These are phyloP conservation scores for Ceraclea dissimilis DNA, from an alignment of 2,888 invertebrate species.

Conservation along the genomic window DNA sequence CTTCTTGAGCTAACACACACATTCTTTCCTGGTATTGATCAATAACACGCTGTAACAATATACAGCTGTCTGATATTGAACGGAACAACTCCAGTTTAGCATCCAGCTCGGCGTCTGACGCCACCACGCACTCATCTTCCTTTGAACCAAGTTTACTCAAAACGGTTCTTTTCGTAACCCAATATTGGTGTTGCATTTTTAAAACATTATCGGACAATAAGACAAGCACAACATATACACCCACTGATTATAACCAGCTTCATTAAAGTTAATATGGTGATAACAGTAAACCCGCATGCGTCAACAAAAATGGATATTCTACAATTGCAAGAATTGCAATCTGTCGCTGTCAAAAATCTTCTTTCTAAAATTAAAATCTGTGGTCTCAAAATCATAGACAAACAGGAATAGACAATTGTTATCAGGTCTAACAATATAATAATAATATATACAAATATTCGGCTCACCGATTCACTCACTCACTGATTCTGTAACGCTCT, in stretches of 20 bases:
- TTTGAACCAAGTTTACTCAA: slow-evolving; percentile 89
- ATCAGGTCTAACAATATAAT: not conserved
- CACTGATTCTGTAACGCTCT: too few species aligned
- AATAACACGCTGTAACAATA: slow-evolving; percentile 77
- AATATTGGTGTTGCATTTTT: slow-evolving; percentile 89
- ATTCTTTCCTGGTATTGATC: slow-evolving; percentile 91
- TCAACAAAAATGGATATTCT: too few species aligned
- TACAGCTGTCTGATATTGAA: slow-evolving; percentile 86
- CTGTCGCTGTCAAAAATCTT: not conserved
- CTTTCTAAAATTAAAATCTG: not conserved
- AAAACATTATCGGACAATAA: not conserved
- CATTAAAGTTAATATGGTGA: too few species aligned
- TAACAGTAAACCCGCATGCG: slow-evolving; percentile 13
- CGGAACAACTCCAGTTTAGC: slow-evolving; percentile 90
- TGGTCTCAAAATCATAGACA: not conserved
- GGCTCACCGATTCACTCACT: too few species aligned
- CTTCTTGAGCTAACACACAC: slow-evolving; percentile 90
- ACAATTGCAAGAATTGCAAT: not conserved
- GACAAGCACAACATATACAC: too few species aligned
- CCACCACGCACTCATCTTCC: slow-evolving; percentile 94
- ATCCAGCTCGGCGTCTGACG: slow-evolving; percentile 94
- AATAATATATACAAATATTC: too few species aligned
- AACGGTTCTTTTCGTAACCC: slow-evolving; percentile 96
- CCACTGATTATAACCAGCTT: too few species aligned
- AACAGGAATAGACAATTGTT: slow-evolving; percentile 1